A percentile compares a stretch with the other conserved stretches of the same genome.
These are phyloP conservation scores for Guaruba guarouba DNA, from an alignment of 2,113 vertebrate genomes.

Conservation along the genomic window DNA sequence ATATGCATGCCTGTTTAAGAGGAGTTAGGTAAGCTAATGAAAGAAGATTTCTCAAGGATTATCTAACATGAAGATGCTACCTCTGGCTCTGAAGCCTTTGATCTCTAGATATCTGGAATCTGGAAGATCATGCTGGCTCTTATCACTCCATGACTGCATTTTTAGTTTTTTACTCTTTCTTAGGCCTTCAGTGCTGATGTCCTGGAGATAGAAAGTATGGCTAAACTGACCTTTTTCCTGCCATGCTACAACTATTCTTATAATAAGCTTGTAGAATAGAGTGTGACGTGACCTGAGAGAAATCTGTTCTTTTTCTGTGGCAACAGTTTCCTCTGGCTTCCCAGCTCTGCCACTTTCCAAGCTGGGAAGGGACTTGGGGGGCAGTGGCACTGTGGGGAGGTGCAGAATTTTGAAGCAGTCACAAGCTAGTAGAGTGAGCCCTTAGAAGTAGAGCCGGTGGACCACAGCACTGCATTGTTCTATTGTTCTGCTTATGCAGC, in stretches of 20 bases:
- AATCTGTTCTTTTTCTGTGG: not conserved
- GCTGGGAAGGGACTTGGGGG: not conserved
- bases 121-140: not conserved
- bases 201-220: not conserved
- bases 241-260: not conserved
- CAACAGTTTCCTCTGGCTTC: not conserved
- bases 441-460: not conserved
- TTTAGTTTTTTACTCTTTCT: not conserved
- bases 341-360: not conserved
- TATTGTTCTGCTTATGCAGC: not conserved
- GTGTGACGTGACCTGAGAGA: rapidly evolving
- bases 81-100: not conserved
- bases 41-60: not conserved
- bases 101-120: not conserved
- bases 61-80: not conserved
- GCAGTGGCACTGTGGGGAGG: not conserved
- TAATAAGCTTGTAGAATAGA: not conserved
- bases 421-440: not conserved
- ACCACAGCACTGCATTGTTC: not conserved
- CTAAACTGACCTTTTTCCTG: not conserved
- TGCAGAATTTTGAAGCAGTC: not conserved
- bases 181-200: not conserved
- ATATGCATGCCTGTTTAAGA: not conserved
- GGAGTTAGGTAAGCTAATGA: not conserved
- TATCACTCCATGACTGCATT: not conserved